phyloP scores from a whole-genome alignment of 2,113 vertebrate species.

The Prochilodus magdalenae region DNA sequence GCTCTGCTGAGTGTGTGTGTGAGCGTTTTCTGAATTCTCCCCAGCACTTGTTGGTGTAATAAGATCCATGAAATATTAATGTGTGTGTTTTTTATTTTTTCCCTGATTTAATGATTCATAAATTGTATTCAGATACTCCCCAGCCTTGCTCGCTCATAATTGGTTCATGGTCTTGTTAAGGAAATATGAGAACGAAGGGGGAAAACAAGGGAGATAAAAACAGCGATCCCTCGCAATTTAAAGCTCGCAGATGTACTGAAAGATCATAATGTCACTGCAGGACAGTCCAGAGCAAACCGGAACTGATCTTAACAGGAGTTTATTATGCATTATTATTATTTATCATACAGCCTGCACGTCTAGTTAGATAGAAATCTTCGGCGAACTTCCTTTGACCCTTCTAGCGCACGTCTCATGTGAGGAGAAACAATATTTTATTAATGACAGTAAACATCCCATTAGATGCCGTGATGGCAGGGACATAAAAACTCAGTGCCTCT shows the following conservation, averaged over 20 bases:
- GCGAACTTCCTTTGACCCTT: conserved; percentile 45
- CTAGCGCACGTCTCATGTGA: conserved; percentile 44
- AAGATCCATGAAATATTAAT: conserved; percentile 76
- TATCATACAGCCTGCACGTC: conserved; percentile 27
- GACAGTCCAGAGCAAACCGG: conserved; percentile 56
- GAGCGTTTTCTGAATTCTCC: conserved; percentile 64
- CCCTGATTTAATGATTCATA: conserved; percentile 77
- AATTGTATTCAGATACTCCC: conserved; percentile 73
- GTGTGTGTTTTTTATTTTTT: background rate
- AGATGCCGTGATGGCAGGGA: conserved; percentile 36
- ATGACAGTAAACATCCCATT: conserved; percentile 53
- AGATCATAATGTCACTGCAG: conserved; percentile 63
- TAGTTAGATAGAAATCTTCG: conserved; percentile 40
- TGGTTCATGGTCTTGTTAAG: conserved; percentile 65
- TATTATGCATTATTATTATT: conserved; percentile 48
- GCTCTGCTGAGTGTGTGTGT: conserved; percentile 47
- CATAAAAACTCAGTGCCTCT: conserved; percentile 20
- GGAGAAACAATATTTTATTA: conserved; percentile 52
- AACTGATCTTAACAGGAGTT: conserved; percentile 49
- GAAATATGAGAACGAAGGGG: conserved; percentile 22
- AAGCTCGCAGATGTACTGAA: conserved; percentile 52
- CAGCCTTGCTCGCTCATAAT: conserved; percentile 64
- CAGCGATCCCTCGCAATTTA: conserved; percentile 55
- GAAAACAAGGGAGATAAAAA: conserved; percentile 57
- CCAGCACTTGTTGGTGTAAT: conserved; percentile 72